phyloP scores from a whole-genome alignment of 2,113 vertebrate genomes.

The Ailurus styani region DNA sequence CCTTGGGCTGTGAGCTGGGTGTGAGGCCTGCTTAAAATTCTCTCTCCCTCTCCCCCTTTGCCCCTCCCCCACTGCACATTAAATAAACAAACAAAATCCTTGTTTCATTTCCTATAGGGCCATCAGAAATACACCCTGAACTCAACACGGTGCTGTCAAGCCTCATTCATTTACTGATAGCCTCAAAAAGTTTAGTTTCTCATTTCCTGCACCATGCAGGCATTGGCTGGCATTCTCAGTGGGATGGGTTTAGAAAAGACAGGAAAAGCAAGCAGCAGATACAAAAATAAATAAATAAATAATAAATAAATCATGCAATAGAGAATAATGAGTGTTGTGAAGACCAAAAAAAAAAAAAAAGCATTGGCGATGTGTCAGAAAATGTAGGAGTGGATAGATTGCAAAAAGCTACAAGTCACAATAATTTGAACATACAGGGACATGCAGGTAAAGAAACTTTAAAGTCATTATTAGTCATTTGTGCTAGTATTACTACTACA shows the following conservation, averaged over 20 bases:
- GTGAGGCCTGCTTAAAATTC: background rate
- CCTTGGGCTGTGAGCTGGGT: background rate
- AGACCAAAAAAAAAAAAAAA: background rate
- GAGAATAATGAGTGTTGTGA: background rate
- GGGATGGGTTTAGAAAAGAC: background rate
- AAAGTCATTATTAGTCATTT: background rate
- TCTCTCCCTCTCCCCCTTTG: background rate
- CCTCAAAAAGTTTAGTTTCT: background rate
- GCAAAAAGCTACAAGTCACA: background rate
- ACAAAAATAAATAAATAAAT: background rate
- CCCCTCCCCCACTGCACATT: background rate
- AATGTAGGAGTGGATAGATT: rapidly evolving
- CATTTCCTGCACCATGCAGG: background rate
- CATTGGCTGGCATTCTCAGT: background rate
- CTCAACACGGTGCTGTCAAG: background rate
- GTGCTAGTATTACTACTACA: background rate
- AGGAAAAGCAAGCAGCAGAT: background rate
- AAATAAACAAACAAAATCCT: background rate
- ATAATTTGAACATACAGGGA: background rate
- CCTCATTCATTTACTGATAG: background rate
- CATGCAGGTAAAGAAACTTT: background rate
- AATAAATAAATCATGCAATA: background rate
- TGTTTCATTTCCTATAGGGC: background rate
- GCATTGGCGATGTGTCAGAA: background rate
- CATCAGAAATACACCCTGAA: background rate